These are phyloP conservation scores for Julus scanicus DNA, from an alignment of 2,888 invertebrate genomes.

Conservation along the genomic window DNA sequence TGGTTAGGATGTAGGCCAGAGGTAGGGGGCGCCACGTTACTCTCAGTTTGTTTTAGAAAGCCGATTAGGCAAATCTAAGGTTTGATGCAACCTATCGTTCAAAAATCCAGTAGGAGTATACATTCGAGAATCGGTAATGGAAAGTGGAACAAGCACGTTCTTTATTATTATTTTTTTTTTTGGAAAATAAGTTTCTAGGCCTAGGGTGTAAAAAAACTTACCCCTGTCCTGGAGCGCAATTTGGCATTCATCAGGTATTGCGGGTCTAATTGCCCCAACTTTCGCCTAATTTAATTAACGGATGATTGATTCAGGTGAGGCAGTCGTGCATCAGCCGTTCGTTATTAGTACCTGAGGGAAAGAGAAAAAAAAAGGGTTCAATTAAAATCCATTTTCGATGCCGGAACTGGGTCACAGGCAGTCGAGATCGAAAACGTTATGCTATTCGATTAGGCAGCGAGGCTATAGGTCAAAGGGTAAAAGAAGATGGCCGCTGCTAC, in stretches of 20 bases:
- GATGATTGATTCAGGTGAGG: conserved; percentile 27
- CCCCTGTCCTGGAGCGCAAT: not conserved
- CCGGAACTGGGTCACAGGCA: conserved; percentile 10
- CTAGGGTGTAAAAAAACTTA: conserved; percentile 19
- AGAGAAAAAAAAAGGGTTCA: conserved; percentile 2
- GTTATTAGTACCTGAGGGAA: not conserved
- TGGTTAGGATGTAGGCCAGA: conserved; percentile 13
- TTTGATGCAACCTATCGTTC: not conserved
- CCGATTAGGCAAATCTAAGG: not conserved
- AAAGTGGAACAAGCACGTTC: not conserved
- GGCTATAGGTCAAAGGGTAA: not conserved
- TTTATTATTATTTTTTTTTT: too few relatives aligned
- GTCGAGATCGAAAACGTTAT: not conserved
- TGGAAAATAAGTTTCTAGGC: not conserved
- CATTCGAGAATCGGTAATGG: not conserved
- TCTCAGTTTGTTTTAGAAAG: too few relatives aligned
- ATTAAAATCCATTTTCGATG: not conserved
- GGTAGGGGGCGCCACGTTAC: not conserved
- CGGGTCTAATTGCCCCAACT: conserved; percentile 12
- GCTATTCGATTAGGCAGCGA: not conserved
- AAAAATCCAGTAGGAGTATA: not conserved
- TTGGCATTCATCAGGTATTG: conserved; percentile 15
- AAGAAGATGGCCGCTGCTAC: not conserved
- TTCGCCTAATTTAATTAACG: conserved; percentile 33
- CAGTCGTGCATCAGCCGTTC: not conserved